phyloP scores from a whole-genome alignment of 2,797 vertebrate genomes.

The Spinus pinus region DNA sequence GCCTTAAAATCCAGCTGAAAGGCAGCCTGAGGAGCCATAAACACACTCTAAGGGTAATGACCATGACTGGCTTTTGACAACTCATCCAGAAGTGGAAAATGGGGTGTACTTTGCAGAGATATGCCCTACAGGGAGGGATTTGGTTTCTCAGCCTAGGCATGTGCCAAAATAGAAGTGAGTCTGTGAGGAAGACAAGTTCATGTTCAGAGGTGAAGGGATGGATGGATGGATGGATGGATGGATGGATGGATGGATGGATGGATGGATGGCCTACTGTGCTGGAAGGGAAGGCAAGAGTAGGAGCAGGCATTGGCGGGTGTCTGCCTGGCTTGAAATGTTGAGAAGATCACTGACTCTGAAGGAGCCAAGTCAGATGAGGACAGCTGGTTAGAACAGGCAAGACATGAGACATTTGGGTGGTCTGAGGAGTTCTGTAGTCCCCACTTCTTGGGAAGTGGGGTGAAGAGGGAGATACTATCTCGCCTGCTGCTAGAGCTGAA shows the following conservation, averaged over 20 bases:
- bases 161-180: not conserved
- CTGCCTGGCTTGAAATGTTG: not conserved
- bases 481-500: not conserved
- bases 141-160: not conserved
- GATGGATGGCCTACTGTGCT: not conserved
- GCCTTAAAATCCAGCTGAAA: not conserved
- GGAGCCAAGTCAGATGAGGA: not conserved
- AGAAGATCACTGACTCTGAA: not conserved
- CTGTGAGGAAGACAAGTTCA: not conserved
- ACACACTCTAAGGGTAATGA: not conserved
- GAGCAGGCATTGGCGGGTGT: not conserved
- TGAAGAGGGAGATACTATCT: not conserved
- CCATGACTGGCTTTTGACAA: not conserved
- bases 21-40: not conserved
- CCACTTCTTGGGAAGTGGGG: not conserved
- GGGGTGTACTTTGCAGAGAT: not conserved
- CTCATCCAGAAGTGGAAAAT: constrained; percentile 1
- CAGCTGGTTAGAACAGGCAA: not conserved
- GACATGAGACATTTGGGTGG: not conserved
- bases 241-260: not conserved
- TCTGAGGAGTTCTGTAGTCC: not conserved
- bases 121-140: not conserved
- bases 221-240: not conserved
- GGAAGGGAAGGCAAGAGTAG: not conserved
- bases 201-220: not conserved